These are phyloP conservation scores for Leptinotarsa lineolata DNA, from an alignment of 1,140 invertebrate genomes.

Conservation along the genomic window DNA sequence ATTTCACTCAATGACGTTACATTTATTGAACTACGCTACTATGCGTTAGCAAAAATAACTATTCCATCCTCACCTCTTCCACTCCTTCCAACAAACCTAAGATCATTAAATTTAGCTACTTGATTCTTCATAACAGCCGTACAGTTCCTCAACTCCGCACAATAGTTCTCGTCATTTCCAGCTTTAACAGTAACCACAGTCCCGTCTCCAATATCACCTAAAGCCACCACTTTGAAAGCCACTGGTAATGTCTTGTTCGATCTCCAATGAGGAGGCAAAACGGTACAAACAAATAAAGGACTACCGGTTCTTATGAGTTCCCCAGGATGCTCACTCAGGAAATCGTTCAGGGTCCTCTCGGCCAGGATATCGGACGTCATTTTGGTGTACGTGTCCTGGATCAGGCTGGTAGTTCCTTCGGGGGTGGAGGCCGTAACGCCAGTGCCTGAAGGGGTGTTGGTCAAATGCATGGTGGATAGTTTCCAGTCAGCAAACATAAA, in stretches of 20 bases:
- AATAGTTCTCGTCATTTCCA: slow-evolving; percentile 97
- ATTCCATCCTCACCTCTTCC: slow-evolving; percentile 84
- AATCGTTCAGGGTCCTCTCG: slow-evolving; percentile 85
- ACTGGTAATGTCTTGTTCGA: slow-evolving; percentile 97
- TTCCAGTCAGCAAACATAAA: slow-evolving; percentile 44
- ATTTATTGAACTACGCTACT: too few relatives aligned
- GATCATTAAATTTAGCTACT: slow-evolving; percentile 97
- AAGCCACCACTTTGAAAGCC: slow-evolving; percentile 90
- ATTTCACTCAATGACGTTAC: too few relatives aligned
- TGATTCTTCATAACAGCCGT: slow-evolving; percentile 96
- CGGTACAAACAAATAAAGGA: slow-evolving; percentile 89
- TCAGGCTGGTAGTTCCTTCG: slow-evolving; percentile 60
- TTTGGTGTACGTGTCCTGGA: slow-evolving; percentile 84
- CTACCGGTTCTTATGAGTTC: slow-evolving; percentile 93
- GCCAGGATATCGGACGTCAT: slow-evolving; percentile 87
- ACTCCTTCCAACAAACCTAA: slow-evolving; percentile 95
- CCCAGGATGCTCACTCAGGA: slow-evolving; percentile 88
- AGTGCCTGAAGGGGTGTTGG: slow-evolving; percentile 45
- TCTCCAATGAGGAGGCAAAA: slow-evolving; percentile 91
- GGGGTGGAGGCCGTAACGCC: slow-evolving; percentile 61
- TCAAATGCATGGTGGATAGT: slow-evolving; percentile 61
- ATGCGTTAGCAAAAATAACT: not conserved
- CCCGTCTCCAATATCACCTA: slow-evolving; percentile 92
- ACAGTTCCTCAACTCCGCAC: slow-evolving; percentile 90
- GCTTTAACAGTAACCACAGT: slow-evolving; percentile 94